A percentile compares a stretch with the other conserved stretches of the same genome.
Conservation (phyloP, 2,113 vertebrate genomes). For the Sander vitreus region DNA sequence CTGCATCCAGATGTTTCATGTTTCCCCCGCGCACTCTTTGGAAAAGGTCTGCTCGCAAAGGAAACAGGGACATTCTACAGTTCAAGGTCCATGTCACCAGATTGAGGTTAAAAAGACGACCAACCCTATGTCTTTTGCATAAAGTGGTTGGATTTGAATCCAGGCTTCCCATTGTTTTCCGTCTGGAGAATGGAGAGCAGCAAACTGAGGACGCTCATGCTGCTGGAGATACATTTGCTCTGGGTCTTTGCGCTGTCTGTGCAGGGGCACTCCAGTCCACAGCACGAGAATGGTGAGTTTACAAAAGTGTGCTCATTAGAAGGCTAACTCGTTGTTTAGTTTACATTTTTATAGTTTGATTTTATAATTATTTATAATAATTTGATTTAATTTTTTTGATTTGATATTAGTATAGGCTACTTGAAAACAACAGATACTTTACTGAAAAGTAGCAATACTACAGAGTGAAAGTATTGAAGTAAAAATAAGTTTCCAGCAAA, state of each 20-base stretch:
- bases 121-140: slow-evolving; percentile 3
- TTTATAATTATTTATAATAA: too few relatives aligned
- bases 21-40: slow-evolving; percentile 62
- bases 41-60: slow-evolving; percentile 20
- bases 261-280: slow-evolving; percentile 40
- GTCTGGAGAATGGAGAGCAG: slow-evolving; percentile 68
- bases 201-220: slow-evolving; percentile 46
- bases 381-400: neutral
- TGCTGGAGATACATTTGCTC: slow-evolving; percentile 68
- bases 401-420: neutral
- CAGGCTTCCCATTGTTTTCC: neutral
- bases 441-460: neutral
- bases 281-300: slow-evolving; percentile 71
- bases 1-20: slow-evolving; percentile 83
- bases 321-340: neutral
- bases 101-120: slow-evolving; percentile 2
- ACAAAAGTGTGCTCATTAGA: neutral
- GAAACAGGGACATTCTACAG: slow-evolving; percentile 2
- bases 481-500: neutral
- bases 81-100: slow-evolving; percentile 8
- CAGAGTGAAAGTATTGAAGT: neutral
- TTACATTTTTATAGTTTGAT: neutral
- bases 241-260: slow-evolving; percentile 55
- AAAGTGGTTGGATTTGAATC: neutral
- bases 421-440: neutral